Evolutionary conservation across 2,113 vertebrate species (phyloP), one percentile per base, ranked within the genome.

Genomic region (Notiomystis cincta): DNA sequence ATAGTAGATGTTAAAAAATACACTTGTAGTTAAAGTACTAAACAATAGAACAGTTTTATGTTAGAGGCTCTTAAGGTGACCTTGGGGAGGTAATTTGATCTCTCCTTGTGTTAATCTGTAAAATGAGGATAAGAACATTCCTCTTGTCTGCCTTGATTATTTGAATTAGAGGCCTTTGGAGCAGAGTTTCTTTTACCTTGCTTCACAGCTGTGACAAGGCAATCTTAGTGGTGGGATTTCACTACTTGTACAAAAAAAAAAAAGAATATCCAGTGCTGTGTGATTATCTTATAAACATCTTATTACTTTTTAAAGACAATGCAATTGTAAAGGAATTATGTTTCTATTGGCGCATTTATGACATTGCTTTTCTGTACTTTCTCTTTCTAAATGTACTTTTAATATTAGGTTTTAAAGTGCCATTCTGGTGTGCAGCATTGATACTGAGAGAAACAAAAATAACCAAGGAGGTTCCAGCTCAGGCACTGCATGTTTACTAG

Each of bases 111-210:
- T 93, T 96, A 96, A 96, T 96, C 93, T 90, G 57, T 87, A 82
- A 54, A 91, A 94, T 60, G 73, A 87, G 87, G 94, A 47, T 93
- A 90, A 96, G 86, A 92, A 94, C 78, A 90, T 96, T 96, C 91
- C 87, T 89, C 70, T 69, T 97, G 93, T 96, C 95, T 94, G 30
- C 72, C 50, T 90, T 73, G 19, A 89, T 93, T 94, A 90, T 88
- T 85, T 85, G 78, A 76, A 77, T 91, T 90, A 44, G 27, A 57
- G 40, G 24, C 80, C 89, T 94, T 58, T 31, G 78, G 62, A 94
- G 91, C 58, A 80, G 45, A 69, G 51, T 76, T 96, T 51, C 77
- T 93, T 87, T 80, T 69, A 44, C 65, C 66, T 90, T 53, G 50
- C 62, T 92, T 95, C 76, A 56, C 31, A 67, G 51, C 56, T 82